Conservation (phyloP, 1,140 invertebrate species). For the Acromyrmex charruanus region DNA sequence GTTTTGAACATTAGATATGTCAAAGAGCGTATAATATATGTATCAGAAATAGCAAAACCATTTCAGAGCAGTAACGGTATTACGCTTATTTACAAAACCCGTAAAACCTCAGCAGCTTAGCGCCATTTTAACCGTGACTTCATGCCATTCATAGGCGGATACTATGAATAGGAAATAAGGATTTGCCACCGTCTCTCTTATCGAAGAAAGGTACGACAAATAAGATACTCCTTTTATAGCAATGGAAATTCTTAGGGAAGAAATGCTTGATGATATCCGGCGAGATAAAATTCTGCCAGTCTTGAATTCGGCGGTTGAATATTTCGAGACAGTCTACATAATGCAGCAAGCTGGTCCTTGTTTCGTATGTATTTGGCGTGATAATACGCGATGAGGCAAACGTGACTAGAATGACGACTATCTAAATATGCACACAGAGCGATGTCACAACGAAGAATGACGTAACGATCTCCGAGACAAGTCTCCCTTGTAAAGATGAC, state of each 20-base stretch:
- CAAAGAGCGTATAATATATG: slow-evolving; percentile 18
- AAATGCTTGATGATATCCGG: not conserved
- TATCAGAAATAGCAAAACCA: slow-evolving; percentile 36
- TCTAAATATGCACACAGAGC: slow-evolving; percentile 66
- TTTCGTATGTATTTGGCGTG: slow-evolving; percentile 22
- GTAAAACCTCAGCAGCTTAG: not conserved
- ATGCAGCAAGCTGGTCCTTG: slow-evolving; percentile 16
- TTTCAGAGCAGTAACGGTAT: slow-evolving; percentile 39
- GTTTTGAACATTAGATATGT: not conserved
- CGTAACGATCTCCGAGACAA: slow-evolving; percentile 62
- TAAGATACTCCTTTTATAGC: not conserved
- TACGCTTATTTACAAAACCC: slow-evolving; percentile 73
- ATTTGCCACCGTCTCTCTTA: slow-evolving; percentile 7
- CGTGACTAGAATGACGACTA: slow-evolving; percentile 58
- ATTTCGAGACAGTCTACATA: not conserved
- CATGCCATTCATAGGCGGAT: slow-evolving; percentile 31
- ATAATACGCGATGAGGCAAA: slow-evolving; percentile 50
- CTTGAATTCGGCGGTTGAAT: not conserved
- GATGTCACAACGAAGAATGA: slow-evolving; percentile 65
- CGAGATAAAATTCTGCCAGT: not conserved
- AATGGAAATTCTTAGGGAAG: not conserved
- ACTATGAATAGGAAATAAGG: slow-evolving; percentile 31
- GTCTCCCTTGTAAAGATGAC: slow-evolving; percentile 66
- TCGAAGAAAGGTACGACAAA: not conserved
- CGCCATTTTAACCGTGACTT: slow-evolving; percentile 66